Evolutionary conservation across 2,113 vertebrate genomes (phyloP), one percentile per base, ranked within the genome.

Genomic region (Albula glossodonta): DNA sequence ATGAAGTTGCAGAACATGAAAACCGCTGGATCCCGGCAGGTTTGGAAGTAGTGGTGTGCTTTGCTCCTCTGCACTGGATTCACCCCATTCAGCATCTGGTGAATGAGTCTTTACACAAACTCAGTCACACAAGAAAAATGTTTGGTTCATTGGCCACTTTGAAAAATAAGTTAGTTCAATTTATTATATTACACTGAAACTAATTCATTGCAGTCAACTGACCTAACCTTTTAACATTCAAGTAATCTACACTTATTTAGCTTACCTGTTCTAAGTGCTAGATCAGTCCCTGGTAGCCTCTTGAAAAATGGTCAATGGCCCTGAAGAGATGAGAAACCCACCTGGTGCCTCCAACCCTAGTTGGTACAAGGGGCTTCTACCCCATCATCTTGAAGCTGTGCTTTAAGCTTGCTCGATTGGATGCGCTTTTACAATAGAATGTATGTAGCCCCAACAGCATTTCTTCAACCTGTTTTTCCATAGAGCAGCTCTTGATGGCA

Each of bases 281-380:
- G 60, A 17, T 11, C 8, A 63, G n/a, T 41, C 50, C 22, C 51
- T 11, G 17, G 81, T 57, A 83, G 9, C 81, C 81, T 41, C n/a
- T 83, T 22, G 60, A 60, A 25, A 83, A 83, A 52, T 57, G 81
- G 81, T 83, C 81, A 22, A 83, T 15, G 52, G 81, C 81, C 51
- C 22, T 53, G 19, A 83, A n/a, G 52, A 57, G n/a, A 52, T 83
- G 81, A 52, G 51, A 50, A 4, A 83, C 81, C 81, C 81, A 83
- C 2, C 81, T 53, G n/a, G 81, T 83, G 51, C 81, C 52, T 57
- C 51, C 81, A n/a, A 83, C n/a, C 51, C 53, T 53, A 25, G 81
- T 83, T 13, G 81, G 53, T n/a, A 57, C 22, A n/a, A 57, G 51
- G 51, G 81, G 17, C n/a, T 53, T 83, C 22, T 57, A 52, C 12